Evolutionary conservation across 2,113 vertebrate species (phyloP).

Genomic region (Hypanus sabinus): DNA sequence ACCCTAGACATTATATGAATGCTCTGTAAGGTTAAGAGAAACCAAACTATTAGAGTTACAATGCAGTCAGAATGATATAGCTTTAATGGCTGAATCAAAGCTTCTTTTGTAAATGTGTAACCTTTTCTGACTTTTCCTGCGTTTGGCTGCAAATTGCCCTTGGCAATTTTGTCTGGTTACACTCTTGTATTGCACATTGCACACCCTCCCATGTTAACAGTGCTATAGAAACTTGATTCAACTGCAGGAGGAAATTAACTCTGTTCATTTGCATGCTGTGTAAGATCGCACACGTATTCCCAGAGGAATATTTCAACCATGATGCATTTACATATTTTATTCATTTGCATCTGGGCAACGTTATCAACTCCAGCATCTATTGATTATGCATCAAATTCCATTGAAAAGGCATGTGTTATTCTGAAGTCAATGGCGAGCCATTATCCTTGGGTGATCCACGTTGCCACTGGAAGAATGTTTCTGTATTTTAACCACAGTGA

Average conservation of each 20-base stretch:
- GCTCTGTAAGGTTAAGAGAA: background rate
- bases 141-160: background rate
- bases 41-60: background rate
- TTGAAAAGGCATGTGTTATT: too few species aligned
- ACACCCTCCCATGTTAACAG: background rate
- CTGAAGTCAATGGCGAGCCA: too few species aligned
- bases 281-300: background rate
- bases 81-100: background rate
- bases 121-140: background rate
- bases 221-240: background rate
- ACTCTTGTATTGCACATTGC: background rate
- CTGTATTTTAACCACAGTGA: too few species aligned
- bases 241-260: background rate
- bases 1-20: background rate
- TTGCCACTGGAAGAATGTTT: too few species aligned
- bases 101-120: background rate
- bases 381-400: too few species aligned
- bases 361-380: too few species aligned
- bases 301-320: background rate
- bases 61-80: background rate
- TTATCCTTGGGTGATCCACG: too few species aligned
- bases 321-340: background rate
- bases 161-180: background rate
- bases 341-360: too few species aligned
- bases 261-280: background rate